Conservation (phyloP, 1,140 invertebrate species). For the Cataglyphis hispanica region DNA sequence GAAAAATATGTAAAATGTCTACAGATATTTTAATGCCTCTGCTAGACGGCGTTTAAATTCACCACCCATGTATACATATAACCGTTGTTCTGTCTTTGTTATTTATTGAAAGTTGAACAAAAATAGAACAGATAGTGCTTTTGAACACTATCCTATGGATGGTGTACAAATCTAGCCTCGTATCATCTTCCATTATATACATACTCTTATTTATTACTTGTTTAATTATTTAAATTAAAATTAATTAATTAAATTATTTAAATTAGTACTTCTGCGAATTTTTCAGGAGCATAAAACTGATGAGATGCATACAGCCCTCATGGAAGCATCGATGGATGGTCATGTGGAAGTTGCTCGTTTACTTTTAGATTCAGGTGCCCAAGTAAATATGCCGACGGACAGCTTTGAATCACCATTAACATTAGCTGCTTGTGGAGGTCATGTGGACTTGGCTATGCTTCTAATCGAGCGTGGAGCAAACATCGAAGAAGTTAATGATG, state of each 20-base stretch:
- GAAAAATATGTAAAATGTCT: too few species aligned
- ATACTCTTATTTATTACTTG: too few species aligned
- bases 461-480: constrained; percentile 98
- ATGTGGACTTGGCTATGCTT: constrained; percentile 98
- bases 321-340: constrained; percentile 99
- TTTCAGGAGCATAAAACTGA: constrained; percentile 97
- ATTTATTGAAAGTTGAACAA: too few species aligned
- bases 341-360: constrained; percentile 98
- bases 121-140: too few species aligned
- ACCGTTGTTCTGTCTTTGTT: too few species aligned
- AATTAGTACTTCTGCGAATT: neutral
- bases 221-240: constrained; percentile 8
- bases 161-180: too few species aligned
- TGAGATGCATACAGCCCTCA: constrained; percentile 99
- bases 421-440: constrained; percentile 98
- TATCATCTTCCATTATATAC: too few species aligned
- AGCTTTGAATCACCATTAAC: constrained; percentile 99
- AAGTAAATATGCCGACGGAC: constrained; percentile 99
- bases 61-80: too few species aligned
- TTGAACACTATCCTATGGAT: too few species aligned
- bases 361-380: constrained; percentile 98
- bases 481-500: constrained; percentile 99
- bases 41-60: too few species aligned
- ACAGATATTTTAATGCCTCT: too few species aligned
- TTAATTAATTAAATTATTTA: too few species aligned